Evolutionary conservation across 2,113 vertebrate species (phyloP), one percentile per base, ranked within the genome.

Genomic region (Gymnogyps californianus): DNA sequence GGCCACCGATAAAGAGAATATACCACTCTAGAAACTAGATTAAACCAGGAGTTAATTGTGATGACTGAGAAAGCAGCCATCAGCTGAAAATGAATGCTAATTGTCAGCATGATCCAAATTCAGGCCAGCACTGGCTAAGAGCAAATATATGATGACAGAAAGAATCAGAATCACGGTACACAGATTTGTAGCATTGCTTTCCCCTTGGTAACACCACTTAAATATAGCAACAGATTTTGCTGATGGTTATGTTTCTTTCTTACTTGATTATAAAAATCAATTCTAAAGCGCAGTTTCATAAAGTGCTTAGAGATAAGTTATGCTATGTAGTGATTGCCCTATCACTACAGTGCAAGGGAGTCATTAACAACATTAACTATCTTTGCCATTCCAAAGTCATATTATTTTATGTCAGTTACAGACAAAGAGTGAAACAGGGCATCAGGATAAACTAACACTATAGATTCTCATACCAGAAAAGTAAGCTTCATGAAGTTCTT

Each of bases 251-350:
- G 4, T 78, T 93, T 96, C 51, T 86, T 92, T 85, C 29, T 94
- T 90, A 89, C 57, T 31, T 85, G 62, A 92, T 95, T 94, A 96
- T 72, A 95, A 90, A 96, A 94, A 85, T 89, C 18, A 96, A n/a
- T 97, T 95, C 74, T 59, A 58, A 90, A 87, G 16, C 16, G 54
- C 22, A n/a, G 12, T 94, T 96, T 95, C 71, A 93, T 94, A 65
- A 76, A 92, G 28, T 72, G 6, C 46, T 78, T 80, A 64, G 40
- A 87, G 42, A 16, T 69, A 89, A 74, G 8, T 88, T 92, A 51
- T 11, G 3, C 14, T 58, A 1, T 10, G 21, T 7, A 38, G 24
- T 2, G 4, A 83, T 29, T 72, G 7, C 31, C 11, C 22, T 55
- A 31, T 47, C 49, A 29, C 13, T 69, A 9, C 13, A 42, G 26